Conservation (phyloP, 2,888 invertebrate species). For the Thelaira solivaga region DNA sequence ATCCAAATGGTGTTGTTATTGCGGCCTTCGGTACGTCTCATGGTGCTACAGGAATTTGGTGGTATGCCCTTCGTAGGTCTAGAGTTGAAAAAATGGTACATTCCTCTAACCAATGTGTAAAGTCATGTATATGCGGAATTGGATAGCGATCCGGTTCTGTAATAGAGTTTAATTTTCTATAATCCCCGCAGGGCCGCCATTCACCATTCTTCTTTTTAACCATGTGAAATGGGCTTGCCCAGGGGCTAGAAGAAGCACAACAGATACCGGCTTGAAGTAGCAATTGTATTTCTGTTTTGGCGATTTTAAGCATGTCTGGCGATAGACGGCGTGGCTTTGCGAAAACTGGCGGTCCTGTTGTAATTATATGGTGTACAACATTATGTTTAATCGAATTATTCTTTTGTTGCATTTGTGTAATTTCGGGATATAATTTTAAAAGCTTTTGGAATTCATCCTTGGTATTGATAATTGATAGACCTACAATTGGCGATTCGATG, state of each 20-base stretch:
- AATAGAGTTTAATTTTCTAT: constrained; percentile 3
- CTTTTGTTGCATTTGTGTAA: no score
- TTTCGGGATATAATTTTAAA: not conserved
- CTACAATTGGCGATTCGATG: not conserved
- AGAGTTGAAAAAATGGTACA: constrained; percentile 50
- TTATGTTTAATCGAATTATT: no score
- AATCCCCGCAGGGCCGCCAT: constrained; percentile 28
- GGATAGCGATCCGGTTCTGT: constrained; percentile 50
- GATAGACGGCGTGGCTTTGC: constrained; percentile 64
- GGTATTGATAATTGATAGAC: not conserved
- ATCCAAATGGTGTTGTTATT: constrained; percentile 47
- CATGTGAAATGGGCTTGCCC: constrained; percentile 69
- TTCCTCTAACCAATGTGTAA: constrained; percentile 17
- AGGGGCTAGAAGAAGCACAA: constrained; percentile 73
- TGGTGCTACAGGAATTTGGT: constrained; percentile 52
- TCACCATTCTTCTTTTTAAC: constrained; percentile 27
- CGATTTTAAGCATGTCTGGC: constrained; percentile 58
- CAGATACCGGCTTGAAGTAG: constrained; percentile 72
- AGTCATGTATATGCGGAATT: constrained; percentile 45
- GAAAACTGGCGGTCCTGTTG: constrained; percentile 49
- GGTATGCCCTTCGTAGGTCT: constrained; percentile 29
- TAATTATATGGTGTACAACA: constrained; percentile 48
- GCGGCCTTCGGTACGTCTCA: constrained; percentile 52
- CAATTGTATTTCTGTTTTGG: constrained; percentile 49
- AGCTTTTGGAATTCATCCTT: not conserved